These are phyloP conservation scores for Podarcis lilfordi DNA, from an alignment of 2,797 vertebrate species.

Conservation along the genomic window DNA sequence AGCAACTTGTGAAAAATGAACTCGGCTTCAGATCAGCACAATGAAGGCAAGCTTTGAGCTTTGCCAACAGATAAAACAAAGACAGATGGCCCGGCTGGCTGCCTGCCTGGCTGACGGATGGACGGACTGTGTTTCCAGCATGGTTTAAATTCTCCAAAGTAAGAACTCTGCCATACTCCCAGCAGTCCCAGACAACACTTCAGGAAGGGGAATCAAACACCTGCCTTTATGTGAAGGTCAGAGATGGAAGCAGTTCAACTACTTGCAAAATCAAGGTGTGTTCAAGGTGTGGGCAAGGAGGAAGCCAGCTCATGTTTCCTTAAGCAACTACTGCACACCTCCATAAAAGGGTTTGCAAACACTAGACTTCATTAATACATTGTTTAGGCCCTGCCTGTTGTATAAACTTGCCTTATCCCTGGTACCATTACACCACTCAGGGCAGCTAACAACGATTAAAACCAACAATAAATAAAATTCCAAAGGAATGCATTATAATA, in stretches of 20 bases:
- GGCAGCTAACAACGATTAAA: not conserved
- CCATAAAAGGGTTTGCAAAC: not conserved
- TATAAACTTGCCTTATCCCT: not conserved
- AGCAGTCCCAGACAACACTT: not conserved
- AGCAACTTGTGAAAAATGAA: conserved; percentile 8
- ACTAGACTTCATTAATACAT: not conserved
- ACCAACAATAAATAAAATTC: not conserved
- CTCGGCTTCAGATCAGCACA: not conserved
- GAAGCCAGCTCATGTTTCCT: not conserved
- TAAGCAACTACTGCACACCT: not conserved
- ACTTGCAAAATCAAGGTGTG: not conserved
- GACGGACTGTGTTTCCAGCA: not conserved
- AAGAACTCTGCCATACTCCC: not conserved
- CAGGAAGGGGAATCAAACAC: not conserved
- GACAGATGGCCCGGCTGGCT: not conserved
- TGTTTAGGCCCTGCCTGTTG: not conserved
- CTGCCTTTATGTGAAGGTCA: not conserved
- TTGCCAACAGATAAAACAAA: conserved; percentile 1
- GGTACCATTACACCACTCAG: not conserved
- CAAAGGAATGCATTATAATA: not conserved
- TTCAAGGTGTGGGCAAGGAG: too few relatives aligned
- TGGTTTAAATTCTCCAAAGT: not conserved
- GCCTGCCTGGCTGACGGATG: not conserved
- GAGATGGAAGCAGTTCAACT: not conserved
- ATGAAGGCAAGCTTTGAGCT: not conserved